Conservation (phyloP, 2,797 vertebrate species). For the Schizothorax lantsangensis region DNA sequence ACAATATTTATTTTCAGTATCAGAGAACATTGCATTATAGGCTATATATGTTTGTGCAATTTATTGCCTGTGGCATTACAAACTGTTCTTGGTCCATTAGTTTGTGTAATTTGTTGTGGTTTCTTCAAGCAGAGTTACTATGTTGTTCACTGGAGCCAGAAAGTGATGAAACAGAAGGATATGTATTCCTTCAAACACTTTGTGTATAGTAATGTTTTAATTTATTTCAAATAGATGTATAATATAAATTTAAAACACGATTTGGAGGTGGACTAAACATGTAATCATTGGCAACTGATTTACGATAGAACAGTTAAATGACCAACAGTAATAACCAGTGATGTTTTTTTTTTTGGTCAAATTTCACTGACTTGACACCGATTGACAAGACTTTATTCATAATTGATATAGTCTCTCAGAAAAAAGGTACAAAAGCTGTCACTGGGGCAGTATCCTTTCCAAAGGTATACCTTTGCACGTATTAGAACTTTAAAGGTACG, state of each 20-base stretch:
- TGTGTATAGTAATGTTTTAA: background rate
- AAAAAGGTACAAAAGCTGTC: background rate
- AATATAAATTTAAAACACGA: background rate
- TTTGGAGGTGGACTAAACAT: background rate
- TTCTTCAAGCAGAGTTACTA: background rate
- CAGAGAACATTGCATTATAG: background rate
- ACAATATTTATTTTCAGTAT: background rate
- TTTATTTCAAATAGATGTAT: background rate
- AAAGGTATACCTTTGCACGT: background rate
- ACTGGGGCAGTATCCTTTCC: background rate
- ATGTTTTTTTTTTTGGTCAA: background rate
- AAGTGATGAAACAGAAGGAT: background rate
- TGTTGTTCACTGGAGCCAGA: background rate
- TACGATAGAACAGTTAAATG: background rate
- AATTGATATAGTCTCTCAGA: background rate
- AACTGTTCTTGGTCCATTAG: slow-evolving; percentile 10
- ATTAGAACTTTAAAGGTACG: background rate
- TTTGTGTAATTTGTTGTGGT: slow-evolving; percentile 3
- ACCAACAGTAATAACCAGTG: background rate
- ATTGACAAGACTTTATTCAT: background rate
- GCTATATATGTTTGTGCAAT: background rate
- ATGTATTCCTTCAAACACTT: background rate
- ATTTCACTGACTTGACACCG: background rate
- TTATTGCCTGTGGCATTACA: background rate
- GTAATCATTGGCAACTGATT: background rate